Evolutionary conservation across 2,113 vertebrate genomes (phyloP).

Genomic region (Naja naja): DNA sequence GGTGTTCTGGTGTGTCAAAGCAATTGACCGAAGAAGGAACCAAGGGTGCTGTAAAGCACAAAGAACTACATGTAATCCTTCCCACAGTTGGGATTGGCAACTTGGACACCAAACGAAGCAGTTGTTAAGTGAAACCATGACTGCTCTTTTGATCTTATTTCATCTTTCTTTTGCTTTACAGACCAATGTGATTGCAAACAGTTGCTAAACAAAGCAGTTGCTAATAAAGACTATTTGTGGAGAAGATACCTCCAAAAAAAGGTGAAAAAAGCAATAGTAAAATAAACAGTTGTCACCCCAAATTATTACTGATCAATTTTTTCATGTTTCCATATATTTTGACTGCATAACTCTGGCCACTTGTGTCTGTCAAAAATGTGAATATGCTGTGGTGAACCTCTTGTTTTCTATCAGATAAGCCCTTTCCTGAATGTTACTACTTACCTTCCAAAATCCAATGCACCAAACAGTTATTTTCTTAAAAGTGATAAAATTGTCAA

Average conservation of each 20-base stretch:
- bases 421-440: not conserved
- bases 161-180: not conserved
- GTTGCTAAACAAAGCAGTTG: not conserved
- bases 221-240: not conserved
- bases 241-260: not conserved
- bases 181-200: not conserved
- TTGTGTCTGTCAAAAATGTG: not conserved
- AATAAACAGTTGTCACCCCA: not conserved
- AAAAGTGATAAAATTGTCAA: not conserved
- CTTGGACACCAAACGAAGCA: not conserved
- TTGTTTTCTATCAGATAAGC: not conserved
- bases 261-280: not conserved
- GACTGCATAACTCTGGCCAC: not conserved
- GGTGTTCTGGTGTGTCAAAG: not conserved
- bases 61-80: not conserved
- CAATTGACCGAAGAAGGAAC: too few relatives aligned
- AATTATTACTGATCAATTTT: not conserved
- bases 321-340: not conserved
- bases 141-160: not conserved
- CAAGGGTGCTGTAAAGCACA: not conserved
- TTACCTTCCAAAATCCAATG: conserved; percentile 4
- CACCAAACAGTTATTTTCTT: not conserved
- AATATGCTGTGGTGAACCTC: not conserved
- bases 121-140: not conserved
- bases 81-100: not conserved